Base-by-base conservation (phyloP, 2,797 vertebrate genomes). In the Meriones psammophilus region DNA sequence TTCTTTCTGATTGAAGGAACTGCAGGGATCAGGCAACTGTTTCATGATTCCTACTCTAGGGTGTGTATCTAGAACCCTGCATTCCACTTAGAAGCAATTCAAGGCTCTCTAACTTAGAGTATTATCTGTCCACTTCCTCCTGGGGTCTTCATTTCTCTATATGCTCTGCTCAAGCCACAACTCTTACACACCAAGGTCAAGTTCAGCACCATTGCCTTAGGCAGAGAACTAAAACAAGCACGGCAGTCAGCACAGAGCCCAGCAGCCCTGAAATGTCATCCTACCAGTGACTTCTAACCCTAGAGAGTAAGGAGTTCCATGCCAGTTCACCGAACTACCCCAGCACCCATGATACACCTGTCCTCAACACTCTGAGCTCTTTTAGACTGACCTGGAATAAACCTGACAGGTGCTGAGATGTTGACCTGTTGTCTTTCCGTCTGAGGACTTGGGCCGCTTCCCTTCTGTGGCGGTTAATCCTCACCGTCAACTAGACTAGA, bases 221-320 rank as follows among this genome's bases (percentile, higher is more conserved):
- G 12, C 24, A 30, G 42, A 60, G 66, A 68, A 36, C 22, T 26
- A 4, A 42, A 60, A 66, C 36, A 54, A 26, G 66, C 26, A 46
- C 66, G 30, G 42, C 12, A 5, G 28, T 80, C 3, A 10, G 60
- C 20, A 22, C 12, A 80, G 50, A 68, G 26, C 50, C 42, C 22
- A 4, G 46, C 3, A 60, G 8, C n/a, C 22, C 60, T 2, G 0
- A 30, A 77, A 12, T 13, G 14, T 1, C 30, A 6, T 30, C 50
- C 30, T 8, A n/a, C 17, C 7, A 64, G n/a, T 50, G 54, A 33
- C 22, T 36, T 84, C 66, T 8, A 60, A 33, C 17, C 50, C 15
- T 18, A 7, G 22, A 89, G 78, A 42, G 64, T 26, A 42, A 54
- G 30, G n/a, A 89, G 28, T 36, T 50, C 33, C 58, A 50, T 81